Evolutionary conservation across 2,888 invertebrate species (phyloP), one percentile per base, ranked within the genome.

Genomic region (Torymus texanus): DNA sequence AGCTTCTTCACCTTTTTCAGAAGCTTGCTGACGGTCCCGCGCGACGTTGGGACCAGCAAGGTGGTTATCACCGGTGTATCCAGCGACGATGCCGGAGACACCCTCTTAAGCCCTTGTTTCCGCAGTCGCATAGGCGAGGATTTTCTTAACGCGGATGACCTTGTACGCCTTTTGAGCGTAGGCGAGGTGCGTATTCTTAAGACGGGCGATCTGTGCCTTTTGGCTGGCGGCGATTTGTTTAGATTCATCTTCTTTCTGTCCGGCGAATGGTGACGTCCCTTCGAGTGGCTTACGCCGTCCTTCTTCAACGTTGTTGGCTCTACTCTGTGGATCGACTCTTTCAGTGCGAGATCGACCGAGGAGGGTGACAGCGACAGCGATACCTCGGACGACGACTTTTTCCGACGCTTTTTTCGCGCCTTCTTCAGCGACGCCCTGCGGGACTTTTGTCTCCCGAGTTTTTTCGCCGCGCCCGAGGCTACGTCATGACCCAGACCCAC

Each of bases 1-100:
- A 88, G 79, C 12, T 83, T 84, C 67, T 87, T 83, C 0, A 89
- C 87, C 77, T 86, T 89, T 62, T 89, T 89, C 12, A 90, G 79
- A 2, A 90, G 81, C 24, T 86, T 86, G 5, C 85, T 85, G 2
- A 87, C 86, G 1, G 24, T 74, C 1, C 67, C 78, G 16, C 77
- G 55, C 8, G 41, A 41, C 4, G 67, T 58, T 10, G 76, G 58
- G 2, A 41, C 41, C 41, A 41, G 41, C 41, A 41, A 41, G 41
- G 0, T 41, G 41, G 41, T 41, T 8, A 41, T 41, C 8, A 8
- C 41, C 5, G 5, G 41, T 5, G 8, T 41, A 41, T 41, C 12
- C 1, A 18, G 1, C 2, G 18, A 13, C 4, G 29, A 56, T 12
- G 8, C 53, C 55, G 53, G 4, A 13, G 14, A 14, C 5, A 29